Conservation (phyloP, 2,888 invertebrate genomes). For the Tuta absoluta region DNA sequence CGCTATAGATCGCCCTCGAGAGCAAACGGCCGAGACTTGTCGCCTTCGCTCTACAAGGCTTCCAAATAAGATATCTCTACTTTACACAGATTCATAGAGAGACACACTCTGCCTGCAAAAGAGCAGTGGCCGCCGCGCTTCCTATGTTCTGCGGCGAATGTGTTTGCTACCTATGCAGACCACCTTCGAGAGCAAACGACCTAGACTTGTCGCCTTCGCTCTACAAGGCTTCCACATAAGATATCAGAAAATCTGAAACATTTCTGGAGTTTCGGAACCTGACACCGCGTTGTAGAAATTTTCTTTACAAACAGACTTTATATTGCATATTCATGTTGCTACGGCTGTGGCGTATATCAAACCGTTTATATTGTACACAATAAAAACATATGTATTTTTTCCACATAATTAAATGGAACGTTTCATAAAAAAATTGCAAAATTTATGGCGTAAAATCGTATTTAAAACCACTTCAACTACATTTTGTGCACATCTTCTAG, state of each 20-base stretch:
- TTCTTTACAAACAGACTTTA: too few relatives aligned
- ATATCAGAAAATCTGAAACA: slow-evolving; percentile 34
- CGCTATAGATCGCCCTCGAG: slow-evolving; percentile 91
- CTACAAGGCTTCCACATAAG: slow-evolving; percentile 94
- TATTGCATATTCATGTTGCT: too few relatives aligned
- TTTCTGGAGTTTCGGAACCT: too few relatives aligned
- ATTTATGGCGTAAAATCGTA: too few relatives aligned
- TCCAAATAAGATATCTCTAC: slow-evolving; percentile 52
- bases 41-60: slow-evolving; percentile 90
- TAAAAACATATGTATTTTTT: neutral
- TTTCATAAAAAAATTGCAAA: too few relatives aligned
- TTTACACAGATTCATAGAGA: neutral
- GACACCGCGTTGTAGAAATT: too few relatives aligned
- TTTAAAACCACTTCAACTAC: too few relatives aligned
- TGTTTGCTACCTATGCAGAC: slow-evolving; percentile 82
- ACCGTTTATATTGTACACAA: neutral
- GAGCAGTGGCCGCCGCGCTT: neutral
- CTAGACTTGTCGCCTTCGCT: slow-evolving; percentile 91
- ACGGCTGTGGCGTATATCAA: neutral
- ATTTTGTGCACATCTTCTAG: too few relatives aligned
- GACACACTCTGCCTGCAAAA: neutral
- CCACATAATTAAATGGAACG: neutral
- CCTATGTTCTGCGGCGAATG: too few relatives aligned
- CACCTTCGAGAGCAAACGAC: slow-evolving; percentile 92
- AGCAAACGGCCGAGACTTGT: slow-evolving; percentile 92